Evolutionary conservation across 2,888 invertebrate species (phyloP).

Genomic region (Actias luna): DNA sequence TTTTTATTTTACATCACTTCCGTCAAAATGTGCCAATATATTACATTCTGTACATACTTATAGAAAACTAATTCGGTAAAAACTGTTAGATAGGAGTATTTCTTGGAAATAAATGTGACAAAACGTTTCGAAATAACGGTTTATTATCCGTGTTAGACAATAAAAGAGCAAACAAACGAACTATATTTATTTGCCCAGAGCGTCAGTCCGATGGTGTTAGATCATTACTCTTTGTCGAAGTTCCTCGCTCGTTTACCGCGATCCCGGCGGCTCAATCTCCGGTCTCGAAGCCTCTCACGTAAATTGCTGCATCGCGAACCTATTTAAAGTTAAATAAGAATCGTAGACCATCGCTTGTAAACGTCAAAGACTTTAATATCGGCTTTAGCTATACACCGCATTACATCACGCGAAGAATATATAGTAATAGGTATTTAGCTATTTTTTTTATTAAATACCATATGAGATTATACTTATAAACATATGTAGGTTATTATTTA

Average conservation of each 20-base stretch:
- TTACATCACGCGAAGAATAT: neutral
- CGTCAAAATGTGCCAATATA: neutral
- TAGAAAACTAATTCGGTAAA: neutral
- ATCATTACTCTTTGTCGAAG: constrained; percentile 67
- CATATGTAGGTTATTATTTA: too few species aligned
- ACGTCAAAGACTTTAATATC: constrained; percentile 16
- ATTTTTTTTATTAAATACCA: too few species aligned
- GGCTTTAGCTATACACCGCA: neutral
- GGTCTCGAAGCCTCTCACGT: constrained; percentile 39
- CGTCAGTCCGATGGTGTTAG: constrained; percentile 35
- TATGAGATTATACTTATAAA: too few species aligned
- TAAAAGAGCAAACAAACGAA: constrained; percentile 15
- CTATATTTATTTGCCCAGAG: constrained; percentile 11
- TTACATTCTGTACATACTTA: neutral
- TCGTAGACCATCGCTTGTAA: constrained; percentile 28
- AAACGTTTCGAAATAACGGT: constrained; percentile 21
- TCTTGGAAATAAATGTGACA: neutral
- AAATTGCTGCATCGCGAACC: constrained; percentile 47
- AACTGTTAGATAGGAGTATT: neutral
- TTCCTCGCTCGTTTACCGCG: constrained; percentile 44
- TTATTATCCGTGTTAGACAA: constrained; percentile 6
- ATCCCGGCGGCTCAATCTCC: constrained; percentile 53
- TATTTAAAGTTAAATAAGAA: constrained; percentile 63
- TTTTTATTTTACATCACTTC: neutral
- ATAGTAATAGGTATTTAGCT: too few species aligned